phyloP scores from a whole-genome alignment of 1,140 invertebrate genomes.

The Dendroctonus ponderosae region DNA sequence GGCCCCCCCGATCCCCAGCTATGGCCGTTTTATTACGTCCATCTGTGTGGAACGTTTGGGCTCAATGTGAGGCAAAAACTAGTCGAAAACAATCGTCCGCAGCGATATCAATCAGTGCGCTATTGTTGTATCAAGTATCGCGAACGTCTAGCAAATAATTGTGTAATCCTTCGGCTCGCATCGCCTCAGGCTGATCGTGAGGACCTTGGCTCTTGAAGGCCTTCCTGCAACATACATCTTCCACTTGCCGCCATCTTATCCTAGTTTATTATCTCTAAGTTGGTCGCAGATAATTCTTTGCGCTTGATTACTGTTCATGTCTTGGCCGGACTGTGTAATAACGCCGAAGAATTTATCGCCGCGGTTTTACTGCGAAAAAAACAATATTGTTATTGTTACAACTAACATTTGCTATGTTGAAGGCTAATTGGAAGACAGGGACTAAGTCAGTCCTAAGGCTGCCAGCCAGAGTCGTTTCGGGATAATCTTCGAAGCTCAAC shows the following conservation, averaged over 20 bases:
- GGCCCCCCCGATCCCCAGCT: constrained; percentile 37
- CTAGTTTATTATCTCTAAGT: constrained; percentile 30
- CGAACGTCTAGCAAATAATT: constrained; percentile 22
- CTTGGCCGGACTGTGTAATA: constrained; percentile 7
- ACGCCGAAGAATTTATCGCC: constrained; percentile 17
- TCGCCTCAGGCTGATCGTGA: constrained; percentile 35
- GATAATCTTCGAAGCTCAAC: too few species aligned
- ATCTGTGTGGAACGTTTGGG: constrained; percentile 6
- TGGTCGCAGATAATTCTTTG: constrained; percentile 14
- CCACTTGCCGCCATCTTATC: constrained; percentile 31
- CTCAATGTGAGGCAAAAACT: too few species aligned
- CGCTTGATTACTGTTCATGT: constrained; percentile 19
- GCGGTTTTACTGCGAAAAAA: constrained; percentile 5
- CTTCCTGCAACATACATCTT: constrained; percentile 41
- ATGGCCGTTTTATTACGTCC: constrained; percentile 38
- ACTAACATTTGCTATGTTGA: too few species aligned
- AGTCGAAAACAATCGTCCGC: too few species aligned
- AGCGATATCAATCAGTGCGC: background rate
- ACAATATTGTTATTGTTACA: constrained; percentile 1
- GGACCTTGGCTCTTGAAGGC: constrained; percentile 40
- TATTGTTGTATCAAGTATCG: background rate
- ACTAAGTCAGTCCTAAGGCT: too few species aligned
- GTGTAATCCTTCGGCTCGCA: constrained; percentile 19
- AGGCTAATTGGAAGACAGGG: too few species aligned
- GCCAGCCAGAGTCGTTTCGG: too few species aligned